These are phyloP conservation scores for Rhinichthys osculus DNA, from an alignment of 2,797 vertebrate species.

Conservation along the genomic window DNA sequence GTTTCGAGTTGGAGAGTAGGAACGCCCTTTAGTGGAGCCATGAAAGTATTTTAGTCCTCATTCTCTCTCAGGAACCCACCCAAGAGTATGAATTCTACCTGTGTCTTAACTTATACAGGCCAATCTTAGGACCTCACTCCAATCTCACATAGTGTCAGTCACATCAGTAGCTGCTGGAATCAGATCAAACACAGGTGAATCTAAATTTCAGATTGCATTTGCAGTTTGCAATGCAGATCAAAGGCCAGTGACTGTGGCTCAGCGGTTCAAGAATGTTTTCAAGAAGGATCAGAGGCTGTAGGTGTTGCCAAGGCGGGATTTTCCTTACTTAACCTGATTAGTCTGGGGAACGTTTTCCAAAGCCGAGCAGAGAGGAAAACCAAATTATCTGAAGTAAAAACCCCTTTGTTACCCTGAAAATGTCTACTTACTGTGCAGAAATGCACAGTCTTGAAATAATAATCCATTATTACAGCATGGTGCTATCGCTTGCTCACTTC, in stretches of 20 bases:
- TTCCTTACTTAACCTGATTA: conserved; percentile 60
- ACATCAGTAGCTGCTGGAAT: conserved; percentile 58
- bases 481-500: neutral
- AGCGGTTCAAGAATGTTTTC: conserved; percentile 58
- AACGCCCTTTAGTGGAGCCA: neutral
- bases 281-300: conserved; percentile 56
- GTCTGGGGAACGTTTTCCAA: conserved; percentile 41
- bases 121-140: neutral
- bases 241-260: conserved; percentile 63
- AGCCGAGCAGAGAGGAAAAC: conserved; percentile 16
- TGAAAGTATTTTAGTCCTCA: neutral
- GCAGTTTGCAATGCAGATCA: conserved; percentile 63
- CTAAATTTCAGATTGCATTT: conserved; percentile 65
- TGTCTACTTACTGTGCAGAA: conserved; percentile 6
- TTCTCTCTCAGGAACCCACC: neutral
- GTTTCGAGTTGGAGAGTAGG: neutral
- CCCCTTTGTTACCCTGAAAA: conserved; percentile 21
- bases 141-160: conserved; percentile 58
- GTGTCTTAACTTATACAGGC: neutral
- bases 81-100: neutral
- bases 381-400: conserved; percentile 26
- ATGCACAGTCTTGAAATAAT: conserved; percentile 34
- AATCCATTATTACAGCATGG: conserved; percentile 24
- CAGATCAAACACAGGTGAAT: conserved; percentile 64
- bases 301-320: conserved; percentile 57